Base-by-base conservation (phyloP, 2,797 vertebrate species). In the Percopsis omiscomaycus region DNA sequence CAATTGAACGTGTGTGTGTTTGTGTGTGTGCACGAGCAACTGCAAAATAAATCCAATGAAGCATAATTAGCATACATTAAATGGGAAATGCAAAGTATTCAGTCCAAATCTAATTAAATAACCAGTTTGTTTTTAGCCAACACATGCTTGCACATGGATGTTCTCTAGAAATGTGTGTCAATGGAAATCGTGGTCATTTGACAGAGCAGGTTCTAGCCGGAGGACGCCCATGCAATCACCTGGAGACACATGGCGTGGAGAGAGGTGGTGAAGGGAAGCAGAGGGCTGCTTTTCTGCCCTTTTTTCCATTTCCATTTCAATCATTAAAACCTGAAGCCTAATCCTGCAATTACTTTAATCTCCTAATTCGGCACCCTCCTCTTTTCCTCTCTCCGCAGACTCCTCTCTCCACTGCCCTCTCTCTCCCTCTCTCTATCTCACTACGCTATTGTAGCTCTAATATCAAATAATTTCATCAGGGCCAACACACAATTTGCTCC, bases 301-400 rank as follows among this genome's bases (percentile, higher is more conserved):
- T 90, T 86, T 90, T 91, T 83, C 80, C 87, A 86, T 88, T 91
- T 88, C 81, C 82, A 91, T 91, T 73, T 72, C 50, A 68, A 69
- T 81, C 88, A 90, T 91, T 87, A 90, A 92, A 92, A 89, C 88
- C 88, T 84, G 84, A 55, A 72, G 78, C 77, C 80, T 92, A 92
- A 92, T 92, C 89, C 89, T 80, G 83, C 82, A 75, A 77, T 76
- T 86, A 79, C 79, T 91, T 89, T 91, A 93, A 92, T 91, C 90
- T 91, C 86, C 79, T 83, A 88, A 89, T 89, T 90, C 87, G 86
- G 77, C 73, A 60, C 57, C 78, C 67, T 64, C 72, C 76, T 81
- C 70, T 14, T 15, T 10, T 48, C 3, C 12, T 72, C 80, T 78
- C 67, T 81, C 55, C 74, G 71, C 71, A 69, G 75, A 60, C 68